phyloP scores from a whole-genome alignment of 1,140 invertebrate genomes.

The Papilio glaucus region DNA sequence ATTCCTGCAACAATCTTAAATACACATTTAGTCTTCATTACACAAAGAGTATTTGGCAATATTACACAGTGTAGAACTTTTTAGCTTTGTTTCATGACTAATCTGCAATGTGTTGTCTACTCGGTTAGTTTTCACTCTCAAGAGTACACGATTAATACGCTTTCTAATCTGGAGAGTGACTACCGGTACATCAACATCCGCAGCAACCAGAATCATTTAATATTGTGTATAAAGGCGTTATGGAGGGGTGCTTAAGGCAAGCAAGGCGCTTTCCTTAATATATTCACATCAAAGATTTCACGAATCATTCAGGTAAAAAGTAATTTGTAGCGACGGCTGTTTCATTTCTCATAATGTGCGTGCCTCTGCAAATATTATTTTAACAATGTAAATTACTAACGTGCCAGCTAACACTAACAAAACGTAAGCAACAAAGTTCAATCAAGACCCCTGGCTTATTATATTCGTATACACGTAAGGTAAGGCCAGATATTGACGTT shows the following conservation, averaged over 20 bases:
- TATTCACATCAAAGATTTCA: background rate
- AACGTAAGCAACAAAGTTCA: constrained; percentile 28
- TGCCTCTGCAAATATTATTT: constrained; percentile 10
- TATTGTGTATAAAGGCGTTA: too few species aligned
- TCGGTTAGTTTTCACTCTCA: background rate
- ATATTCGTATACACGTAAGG: constrained; percentile 28
- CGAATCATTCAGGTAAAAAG: background rate
- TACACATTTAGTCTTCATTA: constrained; percentile 33
- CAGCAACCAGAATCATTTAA: too few species aligned
- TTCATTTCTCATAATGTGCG: background rate
- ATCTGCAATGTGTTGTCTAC: background rate
- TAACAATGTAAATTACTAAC: constrained; percentile 12
- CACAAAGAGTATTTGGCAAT: constrained; percentile 34
- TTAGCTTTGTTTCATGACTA: background rate
- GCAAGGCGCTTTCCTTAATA: too few species aligned
- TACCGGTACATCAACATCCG: too few species aligned
- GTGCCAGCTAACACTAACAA: constrained; percentile 7
- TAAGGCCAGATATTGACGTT: constrained; percentile 34
- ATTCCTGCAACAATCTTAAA: constrained; percentile 37
- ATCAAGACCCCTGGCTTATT: constrained; percentile 27
- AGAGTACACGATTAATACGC: too few species aligned
- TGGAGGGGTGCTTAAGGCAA: too few species aligned
- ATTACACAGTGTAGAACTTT: constrained; percentile 4
- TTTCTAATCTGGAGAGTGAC: too few species aligned
- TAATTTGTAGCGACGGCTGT: constrained; percentile 1